Percentiles rank a stretch among this genome's conserved stretches.
These are phyloP conservation scores for Pediacus dermestoides DNA, from an alignment of 2,888 invertebrate genomes.

Conservation along the genomic window DNA sequence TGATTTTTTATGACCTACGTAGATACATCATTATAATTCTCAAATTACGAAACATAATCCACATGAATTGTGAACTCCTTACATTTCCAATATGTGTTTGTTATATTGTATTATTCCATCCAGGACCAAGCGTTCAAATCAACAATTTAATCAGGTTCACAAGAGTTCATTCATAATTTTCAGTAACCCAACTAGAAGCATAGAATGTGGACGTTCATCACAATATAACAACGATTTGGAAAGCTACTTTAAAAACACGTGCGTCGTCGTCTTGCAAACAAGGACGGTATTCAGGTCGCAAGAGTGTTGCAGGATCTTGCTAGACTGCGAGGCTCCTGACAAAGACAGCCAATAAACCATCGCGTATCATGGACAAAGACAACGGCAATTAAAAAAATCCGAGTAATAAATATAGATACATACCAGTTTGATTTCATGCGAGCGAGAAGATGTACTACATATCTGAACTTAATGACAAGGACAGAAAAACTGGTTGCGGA, in stretches of 20 bases:
- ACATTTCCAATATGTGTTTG: too few relatives aligned
- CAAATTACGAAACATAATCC: too few relatives aligned
- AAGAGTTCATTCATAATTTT: too few relatives aligned
- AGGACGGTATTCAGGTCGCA: conserved; percentile 46
- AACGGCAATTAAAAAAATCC: conserved; percentile 35
- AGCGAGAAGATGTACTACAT: conserved; percentile 20
- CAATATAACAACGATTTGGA: conserved; percentile 28
- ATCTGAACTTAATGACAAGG: conserved; percentile 11
- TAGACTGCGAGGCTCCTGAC: conserved; percentile 46
- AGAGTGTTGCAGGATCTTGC: conserved; percentile 34
- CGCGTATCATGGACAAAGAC: conserved; percentile 26
- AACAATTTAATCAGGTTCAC: too few relatives aligned
- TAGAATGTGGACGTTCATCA: too few relatives aligned
- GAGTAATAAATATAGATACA: conserved; percentile 33
- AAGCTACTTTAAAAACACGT: conserved; percentile 32
- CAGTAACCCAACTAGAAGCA: too few relatives aligned
- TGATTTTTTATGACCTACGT: too few relatives aligned
- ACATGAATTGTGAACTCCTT: too few relatives aligned
- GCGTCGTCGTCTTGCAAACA: conserved; percentile 35
- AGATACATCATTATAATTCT: too few relatives aligned
- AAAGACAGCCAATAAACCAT: conserved; percentile 31
- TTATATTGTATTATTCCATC: too few relatives aligned
- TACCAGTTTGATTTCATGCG: conserved; percentile 23
- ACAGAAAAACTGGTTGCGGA: conserved; percentile 15
- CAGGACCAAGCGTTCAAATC: too few relatives aligned